These are phyloP conservation scores for Sialia sialis DNA, from an alignment of 2,113 vertebrate genomes.

Conservation along the genomic window DNA sequence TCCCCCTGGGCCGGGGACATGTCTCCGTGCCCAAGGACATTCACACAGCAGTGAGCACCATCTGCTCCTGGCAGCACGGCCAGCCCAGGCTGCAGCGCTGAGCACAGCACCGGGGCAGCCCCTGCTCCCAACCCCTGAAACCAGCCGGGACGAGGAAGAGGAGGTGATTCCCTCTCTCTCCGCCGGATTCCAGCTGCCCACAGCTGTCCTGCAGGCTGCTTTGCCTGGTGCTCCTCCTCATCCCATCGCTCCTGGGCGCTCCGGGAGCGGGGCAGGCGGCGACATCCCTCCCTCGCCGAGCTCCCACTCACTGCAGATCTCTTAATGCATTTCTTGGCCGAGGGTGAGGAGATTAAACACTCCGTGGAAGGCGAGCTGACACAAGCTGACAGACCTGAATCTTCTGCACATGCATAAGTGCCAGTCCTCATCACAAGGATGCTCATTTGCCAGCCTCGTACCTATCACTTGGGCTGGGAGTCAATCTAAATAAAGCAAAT, in stretches of 20 bases:
- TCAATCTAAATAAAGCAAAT: slow-evolving; percentile 56
- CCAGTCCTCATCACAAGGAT: slow-evolving; percentile 52
- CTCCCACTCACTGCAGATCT: background rate
- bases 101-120: too few species aligned
- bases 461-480: slow-evolving; percentile 55
- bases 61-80: background rate
- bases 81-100: background rate
- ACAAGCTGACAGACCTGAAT: slow-evolving; percentile 53
- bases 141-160: rapidly evolving
- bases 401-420: slow-evolving; percentile 45
- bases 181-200: rapidly evolving
- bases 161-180: background rate
- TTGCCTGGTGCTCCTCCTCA: background rate
- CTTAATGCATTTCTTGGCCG: slow-evolving; percentile 60
- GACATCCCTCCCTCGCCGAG: background rate
- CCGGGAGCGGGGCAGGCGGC: background rate
- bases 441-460: slow-evolving; percentile 57
- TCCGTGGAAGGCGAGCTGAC: slow-evolving; percentile 32
- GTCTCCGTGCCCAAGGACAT: background rate
- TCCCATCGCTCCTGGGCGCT: rapidly evolving
- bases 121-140: background rate
- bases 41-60: background rate
- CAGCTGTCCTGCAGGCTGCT: background rate
- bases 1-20: rapidly evolving
- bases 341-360: slow-evolving; percentile 45